These are phyloP conservation scores for Aegithalos caudatus DNA, from an alignment of 2,113 vertebrate species.

Conservation along the genomic window DNA sequence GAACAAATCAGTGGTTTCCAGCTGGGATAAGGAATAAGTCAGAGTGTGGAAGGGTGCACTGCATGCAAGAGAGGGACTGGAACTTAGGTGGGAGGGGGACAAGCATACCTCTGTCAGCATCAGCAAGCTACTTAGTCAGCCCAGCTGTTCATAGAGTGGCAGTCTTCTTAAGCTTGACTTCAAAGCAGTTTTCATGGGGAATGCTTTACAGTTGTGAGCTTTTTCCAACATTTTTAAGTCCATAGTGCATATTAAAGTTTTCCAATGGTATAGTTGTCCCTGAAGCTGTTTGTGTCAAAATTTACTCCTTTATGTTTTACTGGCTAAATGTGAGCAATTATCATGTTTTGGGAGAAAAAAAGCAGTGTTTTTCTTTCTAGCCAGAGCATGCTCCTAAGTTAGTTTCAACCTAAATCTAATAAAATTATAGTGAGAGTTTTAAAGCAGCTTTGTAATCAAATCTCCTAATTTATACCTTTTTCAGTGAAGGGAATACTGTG, in stretches of 20 bases:
- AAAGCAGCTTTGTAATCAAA: background rate
- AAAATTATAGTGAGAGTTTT: background rate
- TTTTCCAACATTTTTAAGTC: background rate
- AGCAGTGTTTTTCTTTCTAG: background rate
- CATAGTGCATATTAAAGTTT: background rate
- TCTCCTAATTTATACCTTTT: conserved; percentile 28
- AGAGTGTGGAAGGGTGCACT: background rate
- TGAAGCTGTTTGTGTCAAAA: background rate
- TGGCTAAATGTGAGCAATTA: background rate
- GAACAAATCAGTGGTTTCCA: background rate
- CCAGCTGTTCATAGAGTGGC: background rate
- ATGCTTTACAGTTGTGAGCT: background rate
- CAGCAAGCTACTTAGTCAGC: background rate
- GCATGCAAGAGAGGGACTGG: background rate
- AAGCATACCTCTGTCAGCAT: background rate
- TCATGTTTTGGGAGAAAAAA: background rate
- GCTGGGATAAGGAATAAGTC: background rate
- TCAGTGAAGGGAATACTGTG: conserved; percentile 86
- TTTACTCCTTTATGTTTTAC: background rate
- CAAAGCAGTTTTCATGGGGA: background rate
- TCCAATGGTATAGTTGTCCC: background rate
- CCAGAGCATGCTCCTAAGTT: background rate
- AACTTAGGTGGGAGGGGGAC: background rate
- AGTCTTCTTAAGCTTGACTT: background rate
- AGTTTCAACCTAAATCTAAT: background rate